Evolutionary conservation across 2,888 invertebrate genomes (phyloP).

Genomic region (Byasa hedistus): DNA sequence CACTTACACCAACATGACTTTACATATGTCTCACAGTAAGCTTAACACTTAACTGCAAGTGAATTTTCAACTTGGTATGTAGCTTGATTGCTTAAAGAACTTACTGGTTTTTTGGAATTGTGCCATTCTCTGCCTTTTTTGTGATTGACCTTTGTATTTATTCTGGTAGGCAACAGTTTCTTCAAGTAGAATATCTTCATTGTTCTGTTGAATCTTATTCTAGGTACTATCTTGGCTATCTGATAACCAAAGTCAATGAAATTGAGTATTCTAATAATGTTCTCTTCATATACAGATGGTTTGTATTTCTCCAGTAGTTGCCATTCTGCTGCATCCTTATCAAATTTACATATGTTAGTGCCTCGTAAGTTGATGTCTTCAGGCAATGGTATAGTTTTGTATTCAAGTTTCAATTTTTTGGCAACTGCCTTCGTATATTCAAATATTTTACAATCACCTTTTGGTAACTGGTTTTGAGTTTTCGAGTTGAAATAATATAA

Average conservation of each 20-base stretch:
- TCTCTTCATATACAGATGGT: constrained; percentile 83
- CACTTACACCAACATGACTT: no score
- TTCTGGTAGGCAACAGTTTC: constrained; percentile 55
- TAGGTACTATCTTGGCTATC: constrained; percentile 83
- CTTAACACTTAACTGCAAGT: no score
- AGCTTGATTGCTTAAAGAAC: constrained; percentile 27
- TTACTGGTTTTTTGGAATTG: constrained; percentile 67
- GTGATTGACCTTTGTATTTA: constrained; percentile 62
- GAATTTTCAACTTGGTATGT: no score
- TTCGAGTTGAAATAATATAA: constrained; percentile 82
- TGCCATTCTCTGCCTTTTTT: constrained; percentile 72
- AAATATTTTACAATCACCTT: constrained; percentile 52
- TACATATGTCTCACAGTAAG: no score
- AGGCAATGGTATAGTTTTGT: constrained; percentile 83
- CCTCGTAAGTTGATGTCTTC: constrained; percentile 88
- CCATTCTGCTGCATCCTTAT: constrained; percentile 87
- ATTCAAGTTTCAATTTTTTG: constrained; percentile 79
- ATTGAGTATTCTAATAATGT: constrained; percentile 86
- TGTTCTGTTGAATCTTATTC: constrained; percentile 81
- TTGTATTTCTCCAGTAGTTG: constrained; percentile 77
- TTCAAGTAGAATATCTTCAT: constrained; percentile 72
- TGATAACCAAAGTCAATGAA: constrained; percentile 90
- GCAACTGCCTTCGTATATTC: constrained; percentile 56
- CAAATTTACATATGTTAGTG: constrained; percentile 83
- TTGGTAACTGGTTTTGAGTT: constrained; percentile 39